These are phyloP conservation scores for Sipunculus nudus DNA, from an alignment of 2,888 invertebrate genomes.

Conservation along the genomic window DNA sequence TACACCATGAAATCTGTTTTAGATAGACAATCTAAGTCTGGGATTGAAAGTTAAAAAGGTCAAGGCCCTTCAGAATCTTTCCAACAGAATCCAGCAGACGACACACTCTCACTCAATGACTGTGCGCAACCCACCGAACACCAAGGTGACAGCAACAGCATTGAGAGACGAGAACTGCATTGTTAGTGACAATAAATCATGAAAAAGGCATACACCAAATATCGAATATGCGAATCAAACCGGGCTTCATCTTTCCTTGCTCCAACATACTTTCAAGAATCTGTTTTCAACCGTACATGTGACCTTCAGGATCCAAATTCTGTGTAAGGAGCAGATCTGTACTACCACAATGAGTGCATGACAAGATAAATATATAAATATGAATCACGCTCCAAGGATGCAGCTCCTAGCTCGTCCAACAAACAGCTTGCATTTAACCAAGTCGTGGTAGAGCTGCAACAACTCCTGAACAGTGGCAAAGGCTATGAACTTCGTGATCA, in stretches of 20 bases:
- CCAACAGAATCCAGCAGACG: no score
- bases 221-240: background rate
- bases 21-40: no score
- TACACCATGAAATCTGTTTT: no score
- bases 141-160: no score
- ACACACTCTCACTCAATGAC: no score
- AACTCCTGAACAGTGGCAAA: background rate
- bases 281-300: background rate
- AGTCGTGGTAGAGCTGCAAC: background rate
- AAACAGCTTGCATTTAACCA: background rate
- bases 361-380: slow-evolving; percentile 1
- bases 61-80: no score
- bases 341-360: slow-evolving; percentile 5
- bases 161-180: no score
- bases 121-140: no score
- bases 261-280: background rate
- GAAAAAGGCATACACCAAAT: no score
- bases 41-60: no score
- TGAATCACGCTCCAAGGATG: background rate
- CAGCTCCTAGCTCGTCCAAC: background rate
- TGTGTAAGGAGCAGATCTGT: slow-evolving; percentile 1
- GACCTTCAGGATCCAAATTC: slow-evolving; percentile 1
- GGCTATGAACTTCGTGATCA: slow-evolving; percentile 1
- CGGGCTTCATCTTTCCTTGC: slow-evolving; percentile 3
- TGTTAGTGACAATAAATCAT: no score